Evolutionary conservation across 2,797 vertebrate species (phyloP), one percentile per base, ranked within the genome.

Genomic region (Cyclura pinguis): DNA sequence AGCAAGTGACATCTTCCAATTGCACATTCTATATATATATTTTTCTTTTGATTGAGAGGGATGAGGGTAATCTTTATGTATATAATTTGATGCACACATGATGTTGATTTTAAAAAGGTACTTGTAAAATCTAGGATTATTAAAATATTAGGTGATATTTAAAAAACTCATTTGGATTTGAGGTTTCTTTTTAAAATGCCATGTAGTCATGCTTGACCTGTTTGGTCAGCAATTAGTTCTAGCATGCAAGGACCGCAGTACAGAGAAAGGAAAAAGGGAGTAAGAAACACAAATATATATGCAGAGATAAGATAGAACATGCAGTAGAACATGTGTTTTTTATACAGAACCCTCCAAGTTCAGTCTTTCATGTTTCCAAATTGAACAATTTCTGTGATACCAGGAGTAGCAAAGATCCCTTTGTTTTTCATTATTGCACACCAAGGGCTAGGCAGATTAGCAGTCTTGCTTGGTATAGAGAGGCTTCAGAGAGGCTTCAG

Each of bases 11-110:
- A 42, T 84, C 67, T 94, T 91, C 91, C 77, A 80, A 7, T 38
- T 9, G 35, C 16, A 47, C 59, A 88, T 32, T 80, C 62, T 92
- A 88, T 83, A 32, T 73, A 89, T 84, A 89, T 92, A 87, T 62
- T 22, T 9, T 88, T 92, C 20, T 90, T 88, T 42, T 42, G 82
- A n/a, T 64, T 64, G 87, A 86, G 52, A 8, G 93, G 94, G 55
- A 69, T 80, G 62, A 12, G 5, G 35, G 55, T 89, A 59, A 42
- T 62, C 24, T 47, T 77, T n/a, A 69, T 62, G 29, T 35, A 29
- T 10, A 59, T 50, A 90, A 32, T 10, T 81, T 35, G 27, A 86
- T 69, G 57, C 69, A 76, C 52, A 77, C 57, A 52, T 10, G 64
- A 4, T 35, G 57, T 7, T 38, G 32, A 62, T 82, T 52, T n/a